Conservation (phyloP, 2,113 vertebrate species). For the Alosa alosa region DNA sequence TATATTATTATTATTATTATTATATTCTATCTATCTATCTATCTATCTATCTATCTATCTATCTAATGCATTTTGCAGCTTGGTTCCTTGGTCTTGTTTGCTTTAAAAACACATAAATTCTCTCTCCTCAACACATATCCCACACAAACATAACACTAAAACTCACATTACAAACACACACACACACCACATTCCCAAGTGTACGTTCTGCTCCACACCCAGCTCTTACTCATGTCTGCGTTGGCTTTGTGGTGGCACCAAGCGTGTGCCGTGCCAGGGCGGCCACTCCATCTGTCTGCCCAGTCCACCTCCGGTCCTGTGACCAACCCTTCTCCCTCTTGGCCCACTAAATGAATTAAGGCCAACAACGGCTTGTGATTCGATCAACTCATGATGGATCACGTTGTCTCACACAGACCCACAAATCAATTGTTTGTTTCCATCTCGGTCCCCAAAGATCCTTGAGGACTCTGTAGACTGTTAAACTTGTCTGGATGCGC, state of each 20-base stretch:
- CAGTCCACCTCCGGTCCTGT: background rate
- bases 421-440: background rate
- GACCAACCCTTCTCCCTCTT: background rate
- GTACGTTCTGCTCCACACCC: conserved; percentile 17
- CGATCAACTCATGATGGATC: background rate
- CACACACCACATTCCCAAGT: background rate
- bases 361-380: background rate
- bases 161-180: background rate
- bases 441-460: background rate
- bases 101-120: conserved; percentile 11
- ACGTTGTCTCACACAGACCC: background rate
- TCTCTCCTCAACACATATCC: background rate
- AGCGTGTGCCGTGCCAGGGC: background rate
- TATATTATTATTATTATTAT: too few relatives aligned
- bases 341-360: conserved; percentile 11
- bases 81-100: conserved; percentile 10
- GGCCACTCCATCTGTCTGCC: background rate
- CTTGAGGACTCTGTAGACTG: background rate
- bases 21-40: too few relatives aligned
- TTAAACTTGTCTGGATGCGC: background rate
- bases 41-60: too few relatives aligned
- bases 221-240: conserved; percentile 26
- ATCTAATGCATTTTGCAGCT: conserved; percentile 16
- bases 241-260: conserved; percentile 11
- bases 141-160: background rate